These are phyloP conservation scores for Picus viridis DNA, from an alignment of 2,797 vertebrate species.

Conservation along the genomic window DNA sequence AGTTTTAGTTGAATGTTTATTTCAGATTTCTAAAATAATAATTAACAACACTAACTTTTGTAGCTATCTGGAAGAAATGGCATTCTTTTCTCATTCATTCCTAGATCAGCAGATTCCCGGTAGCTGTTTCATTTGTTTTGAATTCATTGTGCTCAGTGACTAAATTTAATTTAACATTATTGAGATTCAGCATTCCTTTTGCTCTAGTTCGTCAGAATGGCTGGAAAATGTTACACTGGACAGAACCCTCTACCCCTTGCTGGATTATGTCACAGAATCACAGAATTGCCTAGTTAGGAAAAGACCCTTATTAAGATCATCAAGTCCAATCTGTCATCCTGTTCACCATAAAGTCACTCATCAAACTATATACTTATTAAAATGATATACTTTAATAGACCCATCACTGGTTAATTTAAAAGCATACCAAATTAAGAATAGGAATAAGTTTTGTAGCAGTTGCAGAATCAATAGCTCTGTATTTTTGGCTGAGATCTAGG, in stretches of 20 bases:
- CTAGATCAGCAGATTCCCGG: neutral
- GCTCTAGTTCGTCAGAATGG: neutral
- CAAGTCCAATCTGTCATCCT: neutral
- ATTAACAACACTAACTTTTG: neutral
- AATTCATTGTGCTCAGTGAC: neutral
- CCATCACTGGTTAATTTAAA: neutral
- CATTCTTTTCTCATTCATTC: neutral
- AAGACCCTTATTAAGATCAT: too few species aligned
- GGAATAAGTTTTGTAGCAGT: neutral
- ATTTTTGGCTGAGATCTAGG: slow-evolving; percentile 47
- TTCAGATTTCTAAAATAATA: neutral
- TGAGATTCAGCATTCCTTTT: neutral
- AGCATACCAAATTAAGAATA: neutral
- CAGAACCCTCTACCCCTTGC: neutral
- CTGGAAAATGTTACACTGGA: neutral
- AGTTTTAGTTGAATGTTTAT: neutral
- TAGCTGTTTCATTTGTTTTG: neutral
- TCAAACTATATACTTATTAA: neutral
- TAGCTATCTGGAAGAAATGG: neutral
- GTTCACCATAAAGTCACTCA: neutral
- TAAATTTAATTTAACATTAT: neutral
- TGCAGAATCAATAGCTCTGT: slow-evolving; percentile 16
- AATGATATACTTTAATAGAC: neutral
- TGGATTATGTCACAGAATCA: neutral
- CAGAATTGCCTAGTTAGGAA: too few species aligned